Evolutionary conservation across 2,797 vertebrate species (phyloP), one percentile per base, ranked within the genome.

Genomic region (Lacerta agilis): DNA sequence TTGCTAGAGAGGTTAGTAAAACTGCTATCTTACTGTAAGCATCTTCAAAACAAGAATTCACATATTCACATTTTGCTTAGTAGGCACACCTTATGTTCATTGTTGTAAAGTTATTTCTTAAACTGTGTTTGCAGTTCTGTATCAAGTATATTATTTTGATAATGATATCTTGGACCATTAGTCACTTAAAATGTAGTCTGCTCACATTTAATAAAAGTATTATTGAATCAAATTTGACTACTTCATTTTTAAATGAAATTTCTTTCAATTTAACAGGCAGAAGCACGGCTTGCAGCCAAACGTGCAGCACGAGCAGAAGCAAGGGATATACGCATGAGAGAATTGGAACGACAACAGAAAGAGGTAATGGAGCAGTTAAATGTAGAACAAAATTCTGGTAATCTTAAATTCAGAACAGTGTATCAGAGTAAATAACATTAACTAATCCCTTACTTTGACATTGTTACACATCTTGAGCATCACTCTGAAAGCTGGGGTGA

Each of bases 291-390:
- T 88, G 99, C 99, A 85, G 99, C 99, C 8, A 99, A 99, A 94
- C 97, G 99, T 87, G 98, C 99, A 25, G 99, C 99, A 64, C 97
- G 99, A 83, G 99, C 99, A 23, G 99, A 99, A 96, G 99, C 99
- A 83, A 98, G 99, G 95, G 99, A 99, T 91, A 99, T 99, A 92
- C 98, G 99, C 82, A 99, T 99, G 98, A 97, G 97, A 95, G 99
- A 99, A 95, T 96, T 99, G 93, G 99, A 99, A 86, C 97, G 99
- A 55, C 99, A 99, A 76, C 99, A 99, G 80, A 99, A 98, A 97
- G 98, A 99, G 98, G 99, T 99, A 98, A 67, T 55, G 1, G 69
- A 69, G 82, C 33, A 5, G 17, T 36, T 29, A 27, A 17, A 27
- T 84, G 49, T 82, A 55, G 67, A 75, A 36, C 72, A 27, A 90